phyloP scores from a whole-genome alignment of 1,140 invertebrate species.

The Megathymus violae region DNA sequence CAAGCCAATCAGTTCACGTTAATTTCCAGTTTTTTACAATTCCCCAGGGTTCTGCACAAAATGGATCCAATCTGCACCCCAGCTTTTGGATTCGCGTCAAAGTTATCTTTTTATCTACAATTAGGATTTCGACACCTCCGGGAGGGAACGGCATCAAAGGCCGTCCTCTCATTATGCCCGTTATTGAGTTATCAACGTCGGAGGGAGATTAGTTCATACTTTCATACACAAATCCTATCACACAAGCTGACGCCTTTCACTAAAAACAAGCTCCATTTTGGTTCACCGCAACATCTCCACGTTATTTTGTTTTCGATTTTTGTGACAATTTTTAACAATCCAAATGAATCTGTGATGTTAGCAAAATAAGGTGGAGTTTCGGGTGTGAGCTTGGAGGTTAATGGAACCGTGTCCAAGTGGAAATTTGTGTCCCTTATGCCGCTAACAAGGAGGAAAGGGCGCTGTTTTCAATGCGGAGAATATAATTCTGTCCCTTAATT shows the following conservation, averaged over 20 bases:
- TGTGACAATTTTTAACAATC: conserved; percentile 17
- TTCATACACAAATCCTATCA: conserved; percentile 83
- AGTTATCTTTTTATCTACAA: conserved; percentile 83
- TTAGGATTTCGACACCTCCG: conserved; percentile 80
- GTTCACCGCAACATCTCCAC: conserved; percentile 68
- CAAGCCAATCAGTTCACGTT: conserved; percentile 20
- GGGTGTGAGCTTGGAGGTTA: conserved; percentile 15
- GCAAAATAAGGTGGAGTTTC: conserved; percentile 30
- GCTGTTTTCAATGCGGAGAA: conserved; percentile 75
- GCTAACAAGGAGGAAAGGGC: conserved; percentile 72
- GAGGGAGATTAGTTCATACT: conserved; percentile 82
- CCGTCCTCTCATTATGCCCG: conserved; percentile 75
- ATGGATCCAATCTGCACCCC: conserved; percentile 53
- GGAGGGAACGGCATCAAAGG: conserved; percentile 68
- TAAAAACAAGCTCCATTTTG: conserved; percentile 76
- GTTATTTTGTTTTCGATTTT: conserved; percentile 45
- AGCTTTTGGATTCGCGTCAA: conserved; percentile 46
- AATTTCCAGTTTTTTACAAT: conserved; percentile 31
- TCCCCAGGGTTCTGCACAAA: conserved; percentile 29
- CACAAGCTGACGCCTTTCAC: conserved; percentile 80
- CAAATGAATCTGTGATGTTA: conserved; percentile 31
- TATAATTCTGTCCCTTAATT: conserved; percentile 70
- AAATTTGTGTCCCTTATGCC: conserved; percentile 57
- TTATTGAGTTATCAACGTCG: conserved; percentile 81
- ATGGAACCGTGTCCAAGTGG: conserved; percentile 60